Evolutionary conservation across 1,140 invertebrate species (phyloP), one percentile per base, ranked within the genome.

Genomic region (Galleria mellonella): DNA sequence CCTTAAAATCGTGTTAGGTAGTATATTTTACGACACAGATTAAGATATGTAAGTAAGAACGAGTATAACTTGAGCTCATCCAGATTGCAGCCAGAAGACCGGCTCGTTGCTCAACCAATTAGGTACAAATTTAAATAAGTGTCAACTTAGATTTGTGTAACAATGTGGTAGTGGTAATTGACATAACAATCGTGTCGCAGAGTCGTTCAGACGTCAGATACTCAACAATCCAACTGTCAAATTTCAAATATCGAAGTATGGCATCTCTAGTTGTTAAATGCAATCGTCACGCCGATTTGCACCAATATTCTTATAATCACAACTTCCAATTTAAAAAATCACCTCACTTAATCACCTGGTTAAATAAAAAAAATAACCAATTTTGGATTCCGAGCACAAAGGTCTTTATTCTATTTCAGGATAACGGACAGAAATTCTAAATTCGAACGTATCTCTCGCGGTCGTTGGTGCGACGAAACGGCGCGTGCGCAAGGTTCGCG

Each of bases 401-500:
- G 6, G 17, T 23, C 17, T 6, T 23, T 23, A 23, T 3, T 23
- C 29, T 11, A 38, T 32, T 37, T 37, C 12, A 10, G 9, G 17
- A 8, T 37, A 17, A 37, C 15, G 14, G 17, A n/a, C 10, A 9
- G 27, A 30, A 35, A 27, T 45, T 46, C 32, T 6, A 45, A 51
- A 42, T 43, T 35, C 33, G 32, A 53, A 47, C 41, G 41, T 32
- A 54, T 61, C 45, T 51, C 45, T 43, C 38, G 51, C 42, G 35
- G 15, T 45, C 36, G 52, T 28, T 33, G 45, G 55, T 51, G 55
- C 43, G 39, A 41, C 43, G 33, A 35, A 30, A 48, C 67, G 53
- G 43, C 62, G 79, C 79, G 79, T 83, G 77, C 79, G 79, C 68
- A 54, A 40, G 42, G 67, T 55, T 44, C 72, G 72, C 75, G 64